Base-by-base conservation (phyloP, 2,113 vertebrate species). In the Channa argus region DNA sequence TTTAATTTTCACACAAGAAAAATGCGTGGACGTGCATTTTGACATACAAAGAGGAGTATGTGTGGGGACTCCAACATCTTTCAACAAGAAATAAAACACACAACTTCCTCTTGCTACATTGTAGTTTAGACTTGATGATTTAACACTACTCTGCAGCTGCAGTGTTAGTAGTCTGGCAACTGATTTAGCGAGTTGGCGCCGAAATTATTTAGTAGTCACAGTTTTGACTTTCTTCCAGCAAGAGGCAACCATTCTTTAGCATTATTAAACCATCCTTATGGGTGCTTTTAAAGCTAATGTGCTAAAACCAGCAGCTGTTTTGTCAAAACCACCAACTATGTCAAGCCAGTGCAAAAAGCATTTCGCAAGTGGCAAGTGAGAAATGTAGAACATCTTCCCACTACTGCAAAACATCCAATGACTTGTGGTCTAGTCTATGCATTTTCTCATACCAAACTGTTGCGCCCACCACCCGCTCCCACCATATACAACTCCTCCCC, bases 381-480 rank as follows among this genome's bases (percentile, higher is more conserved):
- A 86, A 62, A 43, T 80, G 45, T 55, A 33, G 84, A 81, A 68
- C 83, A 55, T 63, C 52, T 63, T 5, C 38, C 46, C 33, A 9
- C 39, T 67, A 49, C n/a, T 9, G 11, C 41, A 71, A 81, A 77
- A 74, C 4, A 80, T 71, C 50, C 77, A 64, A 69, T 63, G 52
- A 67, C 52, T 66, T 43, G 44, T 58, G 51, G 44, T 70, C 50
- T 37, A 47, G 72, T 38, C 37, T 13, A 10, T 79, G 64, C 49
- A 67, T 75, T 80, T 74, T 68, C 62, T 76, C 63, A 59, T 56
- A 52, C 12, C 73, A 82, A 89, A 88, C 81, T 70, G 62, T 63
- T 45, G 53, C 51, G 64, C 72, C 63, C 37, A 55, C 63, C 63
- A 38, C 15, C 70, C 38, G 36, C 55, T 37, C 11, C 58, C 59